These are phyloP conservation scores for Leptinotarsa texana DNA, from an alignment of 1,140 invertebrate species.

Conservation along the genomic window DNA sequence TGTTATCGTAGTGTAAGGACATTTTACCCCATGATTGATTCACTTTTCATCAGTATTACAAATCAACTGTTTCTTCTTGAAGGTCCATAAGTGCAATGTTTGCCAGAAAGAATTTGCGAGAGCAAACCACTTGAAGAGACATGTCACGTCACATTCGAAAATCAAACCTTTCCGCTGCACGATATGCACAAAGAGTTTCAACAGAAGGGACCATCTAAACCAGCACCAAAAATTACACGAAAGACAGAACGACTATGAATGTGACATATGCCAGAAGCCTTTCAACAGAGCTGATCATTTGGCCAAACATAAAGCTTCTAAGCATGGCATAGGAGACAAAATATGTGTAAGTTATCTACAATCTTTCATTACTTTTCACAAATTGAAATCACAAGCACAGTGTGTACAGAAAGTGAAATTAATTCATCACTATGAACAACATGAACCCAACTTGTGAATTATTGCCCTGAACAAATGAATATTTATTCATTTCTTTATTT, in stretches of 20 bases:
- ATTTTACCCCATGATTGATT: no score
- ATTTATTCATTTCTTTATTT: no score
- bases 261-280: constrained; percentile 58
- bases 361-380: neutral
- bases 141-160: constrained; percentile 47
- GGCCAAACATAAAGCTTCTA: constrained; percentile 57
- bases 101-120: constrained; percentile 49
- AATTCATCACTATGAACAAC: no score
- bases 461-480: no score
- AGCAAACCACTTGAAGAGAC: constrained; percentile 48
- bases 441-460: no score
- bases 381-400: no score
- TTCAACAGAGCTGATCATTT: constrained; percentile 58
- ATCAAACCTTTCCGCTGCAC: constrained; percentile 58
- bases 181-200: constrained; percentile 59
- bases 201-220: constrained; percentile 57
- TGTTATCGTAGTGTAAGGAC: no score
- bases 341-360: constrained; percentile 30
- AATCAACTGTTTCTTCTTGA: neutral
- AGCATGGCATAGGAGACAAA: constrained; percentile 54
- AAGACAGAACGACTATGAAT: constrained; percentile 55
- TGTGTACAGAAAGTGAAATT: no score
- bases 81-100: constrained; percentile 45
- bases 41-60: neutral
- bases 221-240: constrained; percentile 56